Base-by-base conservation (phyloP, 2,113 vertebrate species). In the Geococcyx californianus region DNA sequence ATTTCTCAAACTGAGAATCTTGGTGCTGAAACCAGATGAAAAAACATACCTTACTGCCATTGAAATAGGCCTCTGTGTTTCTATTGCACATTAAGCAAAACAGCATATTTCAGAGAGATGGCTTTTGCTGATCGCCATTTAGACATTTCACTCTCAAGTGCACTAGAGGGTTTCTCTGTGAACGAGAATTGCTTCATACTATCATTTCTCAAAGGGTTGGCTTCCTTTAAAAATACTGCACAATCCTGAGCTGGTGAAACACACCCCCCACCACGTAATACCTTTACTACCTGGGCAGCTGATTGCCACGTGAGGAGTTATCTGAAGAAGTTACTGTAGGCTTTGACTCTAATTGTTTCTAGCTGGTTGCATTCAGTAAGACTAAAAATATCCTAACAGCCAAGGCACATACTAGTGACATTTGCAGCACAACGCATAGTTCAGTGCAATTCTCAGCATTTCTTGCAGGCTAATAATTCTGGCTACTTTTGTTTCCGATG, bases 81-180 rank as follows among this genome's bases (percentile, higher is more conserved):
- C 76, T 55, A 62, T 49, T 19, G 19, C 26, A 66, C 3, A 13
- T 76, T 91, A 90, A 90, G 31, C 56, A 90, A 93, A 86, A 38
- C 20, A 76, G 3, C 60, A 33, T 62, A 49, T 87, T 87, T 92
- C 69, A 87, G 36, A 63, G 49, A 72, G 40, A 82, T 64, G 44
- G 10, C 13, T 96, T 78, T 72, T 85, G 83, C 51, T 95, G 77
- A 81, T 49, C 23, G 58, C 64, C 13, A 47, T 84, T 94, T 84
- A 6, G 19, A 70, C 84, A 77, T 82, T 92, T 83, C 86, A 77
- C 60, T 95, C 93, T 87, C 54, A 85, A 88, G 60, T n/a, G 15
- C 63, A 72, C 56, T 67, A 40, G 19, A 83, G 13, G 24, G 15
- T 73, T 94, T 74, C 33, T 56, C 19, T 79, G 1, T 31, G 26